These are phyloP conservation scores for Stenurella melanura DNA, from an alignment of 2,888 invertebrate genomes.

Conservation along the genomic window DNA sequence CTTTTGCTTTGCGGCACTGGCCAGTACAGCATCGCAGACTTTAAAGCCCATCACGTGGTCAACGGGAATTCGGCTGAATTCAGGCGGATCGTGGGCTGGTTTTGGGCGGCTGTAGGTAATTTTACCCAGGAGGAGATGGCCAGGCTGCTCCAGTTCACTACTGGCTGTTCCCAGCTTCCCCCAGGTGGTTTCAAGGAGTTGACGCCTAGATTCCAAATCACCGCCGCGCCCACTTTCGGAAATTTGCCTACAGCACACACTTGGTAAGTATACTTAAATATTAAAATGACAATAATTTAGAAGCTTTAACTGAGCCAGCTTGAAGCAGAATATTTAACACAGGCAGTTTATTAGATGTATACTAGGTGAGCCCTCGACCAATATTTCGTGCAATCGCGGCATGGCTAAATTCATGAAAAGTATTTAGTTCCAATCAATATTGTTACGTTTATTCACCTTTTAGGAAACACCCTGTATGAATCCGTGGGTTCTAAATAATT, in stretches of 20 bases:
- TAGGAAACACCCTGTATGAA: too few relatives aligned
- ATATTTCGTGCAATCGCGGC: too few relatives aligned
- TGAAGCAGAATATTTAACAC: too few relatives aligned
- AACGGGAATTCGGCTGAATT: conserved; percentile 89
- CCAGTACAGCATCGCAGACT: conserved; percentile 92
- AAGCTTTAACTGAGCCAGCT: too few relatives aligned
- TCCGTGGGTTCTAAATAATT: too few relatives aligned
- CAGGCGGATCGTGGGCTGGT: conserved; percentile 90
- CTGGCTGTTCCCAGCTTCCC: conserved; percentile 93
- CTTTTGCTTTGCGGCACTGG: conserved; percentile 94
- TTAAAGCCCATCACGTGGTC: conserved; percentile 91
- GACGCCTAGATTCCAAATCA: conserved; percentile 93
- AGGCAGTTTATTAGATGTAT: too few relatives aligned
- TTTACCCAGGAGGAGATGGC: conserved; percentile 96
- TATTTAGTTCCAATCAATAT: too few relatives aligned
- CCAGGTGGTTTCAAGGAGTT: conserved; percentile 93
- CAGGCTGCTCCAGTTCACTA: conserved; percentile 92
- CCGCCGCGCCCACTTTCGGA: conserved; percentile 91
- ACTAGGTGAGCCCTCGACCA: too few relatives aligned
- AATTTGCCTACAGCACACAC: conserved; percentile 96
- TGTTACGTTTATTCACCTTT: too few relatives aligned
- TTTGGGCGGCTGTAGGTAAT: conserved; percentile 92
- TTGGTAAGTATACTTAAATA: conserved; percentile 78
- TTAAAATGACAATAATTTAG: too few relatives aligned
- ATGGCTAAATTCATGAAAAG: too few relatives aligned